These are phyloP conservation scores for Drosophila cognata DNA, from an alignment of 2,888 invertebrate genomes.

Conservation along the genomic window DNA sequence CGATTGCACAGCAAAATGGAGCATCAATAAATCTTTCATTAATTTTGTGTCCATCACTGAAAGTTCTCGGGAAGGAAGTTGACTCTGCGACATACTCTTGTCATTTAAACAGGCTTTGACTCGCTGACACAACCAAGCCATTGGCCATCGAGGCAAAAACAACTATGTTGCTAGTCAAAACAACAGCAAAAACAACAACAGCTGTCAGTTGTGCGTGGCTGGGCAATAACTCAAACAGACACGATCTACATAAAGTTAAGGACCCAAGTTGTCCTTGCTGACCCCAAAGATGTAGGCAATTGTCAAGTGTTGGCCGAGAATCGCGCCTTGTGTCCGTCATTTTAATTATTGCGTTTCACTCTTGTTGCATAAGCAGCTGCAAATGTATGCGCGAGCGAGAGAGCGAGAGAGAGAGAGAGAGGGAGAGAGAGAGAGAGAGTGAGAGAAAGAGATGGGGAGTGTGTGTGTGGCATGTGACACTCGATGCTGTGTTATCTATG, in stretches of 20 bases:
- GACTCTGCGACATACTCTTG: conserved; percentile 39
- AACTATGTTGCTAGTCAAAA: not conserved
- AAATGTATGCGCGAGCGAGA: conserved; percentile 7
- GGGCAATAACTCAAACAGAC: conserved; percentile 68
- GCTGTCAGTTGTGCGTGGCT: conserved; percentile 55
- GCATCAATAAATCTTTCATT: conserved; percentile 72
- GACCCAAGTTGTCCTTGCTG: conserved; percentile 30
- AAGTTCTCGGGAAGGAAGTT: conserved; percentile 20
- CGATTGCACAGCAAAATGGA: conserved; percentile 36
- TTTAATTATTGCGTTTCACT: conserved; percentile 71
- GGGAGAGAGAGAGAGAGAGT: not conserved
- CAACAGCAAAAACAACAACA: conserved; percentile 35
- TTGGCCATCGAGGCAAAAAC: conserved; percentile 3
- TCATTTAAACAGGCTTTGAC: conserved; percentile 44
- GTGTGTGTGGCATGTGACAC: conserved; percentile 49
- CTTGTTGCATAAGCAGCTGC: conserved; percentile 47
- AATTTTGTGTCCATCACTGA: conserved; percentile 44
- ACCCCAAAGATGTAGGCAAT: conserved; percentile 42
- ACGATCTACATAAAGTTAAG: conserved; percentile 26
- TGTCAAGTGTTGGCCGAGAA: conserved; percentile 47
- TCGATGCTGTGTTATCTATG: conserved; percentile 67
- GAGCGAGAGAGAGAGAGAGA: too few relatives aligned
- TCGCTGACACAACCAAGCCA: conserved; percentile 47
- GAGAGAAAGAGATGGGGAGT: not conserved
- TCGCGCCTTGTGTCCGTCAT: conserved; percentile 62